Base-by-base conservation (phyloP, 2,888 invertebrate species). In the Rhorus exstirpatorius region DNA sequence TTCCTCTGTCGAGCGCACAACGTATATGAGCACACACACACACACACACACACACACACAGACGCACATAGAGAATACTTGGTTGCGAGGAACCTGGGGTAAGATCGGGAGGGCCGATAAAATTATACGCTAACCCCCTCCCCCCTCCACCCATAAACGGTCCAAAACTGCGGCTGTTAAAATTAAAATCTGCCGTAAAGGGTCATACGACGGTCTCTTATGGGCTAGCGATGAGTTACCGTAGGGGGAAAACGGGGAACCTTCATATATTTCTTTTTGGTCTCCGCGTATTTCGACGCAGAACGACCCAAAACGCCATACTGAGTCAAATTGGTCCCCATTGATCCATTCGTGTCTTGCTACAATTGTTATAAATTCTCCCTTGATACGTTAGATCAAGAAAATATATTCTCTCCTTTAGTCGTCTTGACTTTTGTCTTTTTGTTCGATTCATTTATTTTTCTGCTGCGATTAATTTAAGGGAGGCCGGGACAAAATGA, bases 91-190 rank as follows among this genome's bases (percentile, higher is more conserved):
- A 84, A 86, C 67, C 86, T 85, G 87, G 87, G 89, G 86, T 84
- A 86, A 92, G 92, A 92, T 92, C 91, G 92, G 90, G 85, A 87
- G 86, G 87, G 75, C 82, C 86, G 92, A 92, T 92, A 92, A 92
- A 91, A 90, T 90, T 91, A 90, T 90, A 91, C 89, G 87, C 91
- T 89, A 88, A 88, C 86, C 86, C 89, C 87, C n/a, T n/a, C n/a
- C n/a, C n/a, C n/a, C n/a, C n/a, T n/a, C n/a, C n/a, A n/a, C n/a
- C 90, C 89, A 90, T 91, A 91, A 88, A 88, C 89, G 91, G 86
- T 78, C 86, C 89, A 87, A 84, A 88, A 89, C 89, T 85, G 87
- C 87, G 90, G 86, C 89, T 87, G 90, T 92, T 90, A 89, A 91
- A 92, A 92, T 92, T 90, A 92, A 92, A 91, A 91, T 88, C 88